A percentile compares a stretch with the other conserved stretches of the same genome.
Evolutionary conservation across 2,113 vertebrate species (phyloP).

Genomic region (Macroglossus sobrinus): DNA sequence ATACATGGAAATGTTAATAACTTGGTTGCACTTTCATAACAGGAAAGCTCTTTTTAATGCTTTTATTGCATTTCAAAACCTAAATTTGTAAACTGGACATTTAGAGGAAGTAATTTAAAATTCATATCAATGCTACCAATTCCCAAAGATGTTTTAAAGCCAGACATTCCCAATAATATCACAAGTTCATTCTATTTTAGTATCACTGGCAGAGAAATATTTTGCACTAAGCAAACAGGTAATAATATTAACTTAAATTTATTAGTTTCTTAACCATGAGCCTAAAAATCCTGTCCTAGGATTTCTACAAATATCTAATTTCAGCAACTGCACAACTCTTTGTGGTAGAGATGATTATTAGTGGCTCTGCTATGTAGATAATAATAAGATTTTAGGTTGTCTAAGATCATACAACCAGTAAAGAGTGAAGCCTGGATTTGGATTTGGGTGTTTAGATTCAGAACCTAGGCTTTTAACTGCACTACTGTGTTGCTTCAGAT

Average conservation of each 20-base stretch:
- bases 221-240: neutral
- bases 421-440: neutral
- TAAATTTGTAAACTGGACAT: constrained; percentile 25
- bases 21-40: neutral
- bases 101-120: constrained; percentile 30
- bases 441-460: neutral
- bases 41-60: constrained; percentile 7
- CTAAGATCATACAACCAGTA: neutral
- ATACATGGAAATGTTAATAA: neutral
- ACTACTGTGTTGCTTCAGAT: neutral
- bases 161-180: neutral
- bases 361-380: neutral
- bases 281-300: neutral
- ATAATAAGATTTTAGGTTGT: neutral
- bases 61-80: neutral
- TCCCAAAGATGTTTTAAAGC: constrained; percentile 3
- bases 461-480: neutral
- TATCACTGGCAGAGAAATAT: neutral
- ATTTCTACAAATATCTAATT: neutral
- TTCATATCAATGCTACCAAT: neutral
- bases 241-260: neutral
- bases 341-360: neutral
- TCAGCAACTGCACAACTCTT: neutral
- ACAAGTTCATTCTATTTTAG: neutral
- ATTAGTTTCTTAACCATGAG: neutral